A percentile compares a stretch with the other conserved stretches of the same genome.
These are phyloP conservation scores for Eurosta solidaginis DNA, from an alignment of 1,140 invertebrate species.

Conservation along the genomic window DNA sequence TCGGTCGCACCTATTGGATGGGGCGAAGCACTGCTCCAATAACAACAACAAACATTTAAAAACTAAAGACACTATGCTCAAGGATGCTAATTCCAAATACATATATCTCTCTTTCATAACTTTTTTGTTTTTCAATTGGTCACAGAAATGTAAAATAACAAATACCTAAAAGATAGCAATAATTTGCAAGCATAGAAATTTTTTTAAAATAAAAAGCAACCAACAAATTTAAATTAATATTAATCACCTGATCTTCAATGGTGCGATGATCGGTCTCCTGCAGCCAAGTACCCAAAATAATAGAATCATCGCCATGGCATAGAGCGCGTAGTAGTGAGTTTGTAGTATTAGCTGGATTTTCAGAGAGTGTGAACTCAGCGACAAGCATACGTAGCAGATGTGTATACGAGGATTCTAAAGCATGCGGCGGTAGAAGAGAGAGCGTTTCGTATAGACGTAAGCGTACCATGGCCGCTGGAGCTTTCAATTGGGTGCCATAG, in stretches of 20 bases:
- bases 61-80: too few species aligned
- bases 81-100: too few species aligned
- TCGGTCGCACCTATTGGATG: too few species aligned
- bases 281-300: conserved; percentile 84
- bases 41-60: too few species aligned
- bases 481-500: conserved; percentile 92
- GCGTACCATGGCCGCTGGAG: conserved; percentile 89
- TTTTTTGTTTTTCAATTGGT: too few species aligned
- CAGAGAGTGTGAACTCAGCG: conserved; percentile 94
- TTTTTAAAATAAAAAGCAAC: background rate
- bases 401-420: conserved; percentile 84
- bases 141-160: too few species aligned
- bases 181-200: background rate
- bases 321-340: conserved; percentile 84
- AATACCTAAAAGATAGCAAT: background rate
- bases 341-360: conserved; percentile 93
- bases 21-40: too few species aligned
- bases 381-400: conserved; percentile 91
- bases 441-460: conserved; percentile 90
- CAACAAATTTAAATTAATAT: background rate
- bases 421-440: conserved; percentile 78
- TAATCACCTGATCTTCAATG: conserved; percentile 92
- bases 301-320: conserved; percentile 89
- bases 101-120: too few species aligned
- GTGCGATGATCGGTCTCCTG: conserved; percentile 95